Percentiles rank a stretch among this genome's conserved stretches.
These are phyloP conservation scores for Austrolebias charrua DNA, from an alignment of 2,797 vertebrate genomes.

Conservation along the genomic window DNA sequence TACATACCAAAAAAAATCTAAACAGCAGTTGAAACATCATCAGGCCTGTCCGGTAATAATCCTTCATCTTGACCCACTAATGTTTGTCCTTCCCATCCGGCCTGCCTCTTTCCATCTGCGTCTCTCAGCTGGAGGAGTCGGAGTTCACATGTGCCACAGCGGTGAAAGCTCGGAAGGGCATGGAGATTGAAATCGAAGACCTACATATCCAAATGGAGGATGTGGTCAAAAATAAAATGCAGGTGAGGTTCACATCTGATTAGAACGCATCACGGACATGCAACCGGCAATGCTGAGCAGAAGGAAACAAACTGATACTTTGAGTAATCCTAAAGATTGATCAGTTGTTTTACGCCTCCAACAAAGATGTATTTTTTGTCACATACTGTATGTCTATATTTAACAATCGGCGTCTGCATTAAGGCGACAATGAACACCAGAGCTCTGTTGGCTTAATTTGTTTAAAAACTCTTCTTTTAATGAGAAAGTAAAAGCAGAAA, in stretches of 20 bases:
- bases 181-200: conserved; percentile 97
- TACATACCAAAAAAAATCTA: neutral
- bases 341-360: neutral
- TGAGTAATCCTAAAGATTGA: no score
- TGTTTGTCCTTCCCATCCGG: conserved; percentile 16
- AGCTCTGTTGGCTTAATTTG: conserved; percentile 15
- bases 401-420: conserved; percentile 2
- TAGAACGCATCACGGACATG: neutral
- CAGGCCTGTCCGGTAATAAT: conserved; percentile 1
- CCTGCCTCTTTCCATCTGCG: conserved; percentile 18
- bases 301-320: no score
- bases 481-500: conserved; percentile 31
- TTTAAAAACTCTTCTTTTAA: conserved; percentile 27
- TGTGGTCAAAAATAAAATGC: conserved; percentile 88
- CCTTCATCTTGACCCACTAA: conserved; percentile 29
- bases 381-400: neutral
- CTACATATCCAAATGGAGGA: conserved; percentile 96
- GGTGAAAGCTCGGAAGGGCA: conserved; percentile 93
- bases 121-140: conserved; percentile 91
- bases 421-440: conserved; percentile 7
- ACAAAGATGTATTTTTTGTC: neutral
- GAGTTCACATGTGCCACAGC: conserved; percentile 92
- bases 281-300: no score
- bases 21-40: conserved; percentile 8
- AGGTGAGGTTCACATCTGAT: conserved; percentile 78